Percentiles rank a stretch among this genome's conserved stretches.
Conservation (phyloP, 2,113 vertebrate genomes). For the Rissa tridactyla region DNA sequence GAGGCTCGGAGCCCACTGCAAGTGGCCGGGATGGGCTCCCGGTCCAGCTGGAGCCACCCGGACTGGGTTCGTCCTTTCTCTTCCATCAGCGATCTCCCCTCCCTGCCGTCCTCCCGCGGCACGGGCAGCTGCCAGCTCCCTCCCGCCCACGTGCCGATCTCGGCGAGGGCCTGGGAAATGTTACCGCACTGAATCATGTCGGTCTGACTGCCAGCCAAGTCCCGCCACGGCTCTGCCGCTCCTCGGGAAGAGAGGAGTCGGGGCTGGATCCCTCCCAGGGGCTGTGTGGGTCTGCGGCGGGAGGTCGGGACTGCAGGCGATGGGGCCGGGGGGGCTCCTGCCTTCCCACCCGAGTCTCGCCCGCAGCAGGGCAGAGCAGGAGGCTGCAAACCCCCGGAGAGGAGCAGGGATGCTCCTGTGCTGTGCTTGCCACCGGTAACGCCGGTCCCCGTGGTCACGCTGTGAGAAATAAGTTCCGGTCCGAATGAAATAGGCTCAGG, state of each 20-base stretch:
- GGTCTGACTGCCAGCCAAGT: neutral
- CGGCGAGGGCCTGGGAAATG: neutral
- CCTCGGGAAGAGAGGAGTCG: neutral
- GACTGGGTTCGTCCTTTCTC: neutral
- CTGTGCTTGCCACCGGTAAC: neutral
- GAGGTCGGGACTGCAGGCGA: neutral
- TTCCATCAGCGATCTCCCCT: neutral
- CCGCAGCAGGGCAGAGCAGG: neutral
- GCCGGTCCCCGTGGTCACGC: rapidly evolving
- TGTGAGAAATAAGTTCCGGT: too few relatives aligned
- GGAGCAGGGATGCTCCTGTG: neutral
- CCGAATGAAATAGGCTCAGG: too few relatives aligned
- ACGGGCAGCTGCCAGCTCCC: neutral
- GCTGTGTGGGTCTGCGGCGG: neutral
- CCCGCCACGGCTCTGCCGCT: neutral
- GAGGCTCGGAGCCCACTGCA: neutral
- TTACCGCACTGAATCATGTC: neutral
- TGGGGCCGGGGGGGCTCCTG: neutral
- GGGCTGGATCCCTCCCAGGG: neutral
- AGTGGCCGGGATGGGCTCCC: rapidly evolving
- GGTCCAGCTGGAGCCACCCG: neutral
- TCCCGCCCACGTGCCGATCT: neutral
- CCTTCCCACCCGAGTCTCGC: rapidly evolving
- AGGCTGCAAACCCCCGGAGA: neutral
- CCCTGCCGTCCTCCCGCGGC: neutral